phyloP scores from a whole-genome alignment of 2,113 vertebrate species.

The Bungarus multicinctus region DNA sequence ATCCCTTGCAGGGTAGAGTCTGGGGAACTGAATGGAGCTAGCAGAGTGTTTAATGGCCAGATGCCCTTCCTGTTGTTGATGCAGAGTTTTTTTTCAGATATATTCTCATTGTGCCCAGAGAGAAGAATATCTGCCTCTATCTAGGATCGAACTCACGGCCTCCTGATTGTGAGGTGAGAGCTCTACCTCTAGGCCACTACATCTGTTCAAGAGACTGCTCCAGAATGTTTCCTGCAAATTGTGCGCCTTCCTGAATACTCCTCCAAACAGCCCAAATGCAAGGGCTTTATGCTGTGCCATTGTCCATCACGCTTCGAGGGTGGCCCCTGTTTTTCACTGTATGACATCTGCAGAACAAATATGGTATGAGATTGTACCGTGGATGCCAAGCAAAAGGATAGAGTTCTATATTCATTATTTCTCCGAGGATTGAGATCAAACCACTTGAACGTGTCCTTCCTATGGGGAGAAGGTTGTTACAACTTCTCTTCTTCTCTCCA shows the following conservation, averaged over 20 bases:
- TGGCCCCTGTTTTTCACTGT: background rate
- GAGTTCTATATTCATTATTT: background rate
- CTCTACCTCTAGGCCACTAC: too few species aligned
- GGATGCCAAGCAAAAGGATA: background rate
- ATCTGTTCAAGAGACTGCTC: too few species aligned
- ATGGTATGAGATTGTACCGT: background rate
- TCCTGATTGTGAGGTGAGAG: too few species aligned
- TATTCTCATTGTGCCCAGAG: too few species aligned
- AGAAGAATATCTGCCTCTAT: too few species aligned
- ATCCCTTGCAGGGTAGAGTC: too few species aligned
- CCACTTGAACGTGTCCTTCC: constrained; percentile 7
- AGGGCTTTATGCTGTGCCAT: background rate
- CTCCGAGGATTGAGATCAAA: background rate
- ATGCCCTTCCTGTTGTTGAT: too few species aligned
- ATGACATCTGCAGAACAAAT: background rate
- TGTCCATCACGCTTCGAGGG: background rate
- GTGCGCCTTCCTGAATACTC: background rate
- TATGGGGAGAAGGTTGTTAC: background rate
- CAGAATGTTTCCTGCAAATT: background rate
- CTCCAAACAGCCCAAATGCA: background rate
- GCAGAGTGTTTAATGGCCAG: too few species aligned
- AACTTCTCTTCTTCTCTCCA: background rate
- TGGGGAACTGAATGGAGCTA: too few species aligned
- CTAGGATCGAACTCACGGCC: too few species aligned
- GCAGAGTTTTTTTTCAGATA: too few species aligned